Conservation (phyloP, 2,797 vertebrate genomes). For the Gymnocypris eckloni region DNA sequence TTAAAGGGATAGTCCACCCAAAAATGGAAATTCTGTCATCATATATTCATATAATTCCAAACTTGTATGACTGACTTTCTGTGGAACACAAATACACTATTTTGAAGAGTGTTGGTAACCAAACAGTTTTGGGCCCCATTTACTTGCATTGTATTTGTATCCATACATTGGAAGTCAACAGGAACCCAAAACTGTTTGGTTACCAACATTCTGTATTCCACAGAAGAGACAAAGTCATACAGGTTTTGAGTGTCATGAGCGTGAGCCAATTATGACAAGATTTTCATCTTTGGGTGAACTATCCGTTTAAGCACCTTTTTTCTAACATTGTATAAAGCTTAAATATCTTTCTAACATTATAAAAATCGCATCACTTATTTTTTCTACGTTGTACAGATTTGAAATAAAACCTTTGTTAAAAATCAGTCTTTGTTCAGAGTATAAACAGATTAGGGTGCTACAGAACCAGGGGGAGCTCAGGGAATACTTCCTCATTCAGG, state of each 20-base stretch:
- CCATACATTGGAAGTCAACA: neutral
- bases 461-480: constrained; percentile 46
- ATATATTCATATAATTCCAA: neutral
- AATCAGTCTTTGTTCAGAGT: constrained; percentile 41
- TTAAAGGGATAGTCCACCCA: too few species aligned
- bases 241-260: neutral
- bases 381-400: neutral
- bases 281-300: neutral
- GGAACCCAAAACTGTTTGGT: neutral
- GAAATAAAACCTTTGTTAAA: constrained; percentile 1
- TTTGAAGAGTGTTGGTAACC: neutral
- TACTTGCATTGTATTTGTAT: neutral
- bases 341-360: neutral
- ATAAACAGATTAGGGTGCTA: constrained; percentile 34
- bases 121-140: neutral
- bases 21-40: neutral
- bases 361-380: neutral
- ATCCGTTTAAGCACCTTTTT: neutral
- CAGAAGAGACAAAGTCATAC: neutral
- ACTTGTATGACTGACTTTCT: neutral
- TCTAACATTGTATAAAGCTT: neutral
- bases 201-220: neutral
- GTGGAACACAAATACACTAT: neutral
- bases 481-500: constrained; percentile 41
- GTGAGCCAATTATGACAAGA: neutral